A percentile compares a stretch with the other conserved stretches of the same genome.
These are phyloP conservation scores for Poecilia wingei DNA, from an alignment of 2,797 vertebrate genomes.

Conservation along the genomic window DNA sequence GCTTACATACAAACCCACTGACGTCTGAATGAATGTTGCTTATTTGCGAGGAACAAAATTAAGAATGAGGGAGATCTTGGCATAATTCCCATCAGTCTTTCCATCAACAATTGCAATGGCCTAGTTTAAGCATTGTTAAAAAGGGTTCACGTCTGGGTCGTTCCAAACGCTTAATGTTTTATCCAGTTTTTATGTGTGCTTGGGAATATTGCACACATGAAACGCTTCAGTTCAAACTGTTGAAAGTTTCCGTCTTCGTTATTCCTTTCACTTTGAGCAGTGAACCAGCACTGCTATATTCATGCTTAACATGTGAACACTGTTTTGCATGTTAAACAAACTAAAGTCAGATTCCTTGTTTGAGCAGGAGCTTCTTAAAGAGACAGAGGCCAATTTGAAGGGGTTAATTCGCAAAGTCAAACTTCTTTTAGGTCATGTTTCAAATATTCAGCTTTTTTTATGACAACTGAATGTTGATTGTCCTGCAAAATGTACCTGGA, in stretches of 20 bases:
- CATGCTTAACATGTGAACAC: not conserved
- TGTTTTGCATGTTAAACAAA: not conserved
- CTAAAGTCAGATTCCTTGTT: not conserved
- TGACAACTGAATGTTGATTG: no score
- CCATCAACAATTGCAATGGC: not conserved
- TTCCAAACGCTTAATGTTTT: not conserved
- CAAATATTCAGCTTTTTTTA: no score
- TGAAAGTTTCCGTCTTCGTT: not conserved
- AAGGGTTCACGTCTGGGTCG: not conserved
- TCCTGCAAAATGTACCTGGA: not conserved
- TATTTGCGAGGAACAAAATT: not conserved
- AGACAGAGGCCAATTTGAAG: no score
- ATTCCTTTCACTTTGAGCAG: not conserved
- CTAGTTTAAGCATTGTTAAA: not conserved
- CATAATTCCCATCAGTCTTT: not conserved
- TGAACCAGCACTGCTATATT: not conserved
- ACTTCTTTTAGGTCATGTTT: no score
- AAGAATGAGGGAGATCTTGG: not conserved
- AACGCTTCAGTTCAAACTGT: not conserved
- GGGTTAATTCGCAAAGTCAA: no score
- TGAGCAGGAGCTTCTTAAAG: not conserved
- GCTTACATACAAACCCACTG: not conserved
- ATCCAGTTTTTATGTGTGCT: not conserved
- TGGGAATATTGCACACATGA: not conserved
- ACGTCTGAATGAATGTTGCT: not conserved